Percentiles rank a stretch among this genome's conserved stretches.
These are phyloP conservation scores for Zhuqinia jingwanae DNA, from an alignment of 2,888 invertebrate genomes.

Conservation along the genomic window DNA sequence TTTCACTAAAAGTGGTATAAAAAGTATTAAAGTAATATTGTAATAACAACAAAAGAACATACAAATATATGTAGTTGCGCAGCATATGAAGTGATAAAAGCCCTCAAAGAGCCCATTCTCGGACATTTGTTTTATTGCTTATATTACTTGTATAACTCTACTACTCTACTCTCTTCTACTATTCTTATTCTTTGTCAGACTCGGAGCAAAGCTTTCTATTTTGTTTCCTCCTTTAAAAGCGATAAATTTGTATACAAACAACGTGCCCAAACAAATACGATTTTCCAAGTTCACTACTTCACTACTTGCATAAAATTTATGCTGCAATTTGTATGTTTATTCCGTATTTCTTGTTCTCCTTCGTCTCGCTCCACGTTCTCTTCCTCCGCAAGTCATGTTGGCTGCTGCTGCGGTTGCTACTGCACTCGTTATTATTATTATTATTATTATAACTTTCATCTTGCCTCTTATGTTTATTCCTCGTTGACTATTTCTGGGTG, in stretches of 20 bases:
- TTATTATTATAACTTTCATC: not conserved
- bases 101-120: slow-evolving; percentile 41
- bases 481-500: slow-evolving; percentile 3
- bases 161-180: not conserved
- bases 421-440: not conserved
- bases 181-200: not conserved
- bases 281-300: slow-evolving; percentile 50
- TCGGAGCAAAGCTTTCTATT: not conserved
- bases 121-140: slow-evolving; percentile 63
- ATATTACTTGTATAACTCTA: slow-evolving; percentile 7
- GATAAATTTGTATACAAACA: slow-evolving; percentile 71
- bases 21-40: not conserved
- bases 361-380: slow-evolving; percentile 6
- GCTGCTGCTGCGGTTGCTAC: not conserved
- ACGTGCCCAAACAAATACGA: slow-evolving; percentile 60
- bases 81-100: slow-evolving; percentile 50
- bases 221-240: slow-evolving; percentile 43
- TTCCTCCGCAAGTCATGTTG: not conserved
- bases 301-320: slow-evolving; percentile 52
- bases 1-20: not conserved
- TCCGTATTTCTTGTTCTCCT: slow-evolving; percentile 20
- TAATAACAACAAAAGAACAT: not conserved
- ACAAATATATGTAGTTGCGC: no score
- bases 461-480: not conserved
- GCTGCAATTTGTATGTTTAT: slow-evolving; percentile 61